Evolutionary conservation across 2,797 vertebrate species (phyloP), one percentile per base, ranked within the genome.

Genomic region (Ptychobarbus kaznakovi): DNA sequence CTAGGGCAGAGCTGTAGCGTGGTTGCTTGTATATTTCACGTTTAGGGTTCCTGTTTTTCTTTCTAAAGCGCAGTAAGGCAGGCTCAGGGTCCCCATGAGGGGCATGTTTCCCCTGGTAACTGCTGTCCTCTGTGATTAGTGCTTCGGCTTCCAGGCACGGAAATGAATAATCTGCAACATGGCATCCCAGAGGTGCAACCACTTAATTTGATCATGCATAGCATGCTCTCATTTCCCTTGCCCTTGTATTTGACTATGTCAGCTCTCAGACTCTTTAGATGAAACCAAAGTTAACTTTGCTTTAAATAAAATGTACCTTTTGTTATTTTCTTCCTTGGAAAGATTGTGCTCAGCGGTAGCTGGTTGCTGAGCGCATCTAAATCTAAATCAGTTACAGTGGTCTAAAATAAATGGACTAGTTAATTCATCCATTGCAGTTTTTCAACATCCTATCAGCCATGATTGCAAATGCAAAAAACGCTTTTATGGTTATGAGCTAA

Each of bases 151-250:
- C 32, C 73, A 85, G 70, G 38, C 22, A 44, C 16, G 76, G 73
- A 90, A 89, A 75, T 90, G 70, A 85, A 85, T 83, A 82, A 87
- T 80, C 42, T 81, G 58, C 80, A 49, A 58, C 73, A 56, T 75
- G 56, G 68, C 81, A 86, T 22, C 75, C 76, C 69, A 38, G 69
- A 82, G 56, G 70, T 86, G 66, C n/a, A 56, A 42, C 32, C 38
- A 73, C 63, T 69, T 73, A 56, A 80, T 79, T 85, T 82, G 81
- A 81, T 89, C 63, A 44, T 38, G 9, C 74, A 22, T 38, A 28
- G 28, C 78, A 77, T 49, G 44, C 58, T 76, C 73, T 68, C 79
- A 32, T 49, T 75, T 25, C 56, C 56, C 61, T 76, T 44, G 18
- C 75, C 61, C 3, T 8, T 58, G n/a, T 81, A 38, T 81, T 32